Base-by-base conservation (phyloP, 2,797 vertebrate genomes). In the Poeciliopsis gracilis region DNA sequence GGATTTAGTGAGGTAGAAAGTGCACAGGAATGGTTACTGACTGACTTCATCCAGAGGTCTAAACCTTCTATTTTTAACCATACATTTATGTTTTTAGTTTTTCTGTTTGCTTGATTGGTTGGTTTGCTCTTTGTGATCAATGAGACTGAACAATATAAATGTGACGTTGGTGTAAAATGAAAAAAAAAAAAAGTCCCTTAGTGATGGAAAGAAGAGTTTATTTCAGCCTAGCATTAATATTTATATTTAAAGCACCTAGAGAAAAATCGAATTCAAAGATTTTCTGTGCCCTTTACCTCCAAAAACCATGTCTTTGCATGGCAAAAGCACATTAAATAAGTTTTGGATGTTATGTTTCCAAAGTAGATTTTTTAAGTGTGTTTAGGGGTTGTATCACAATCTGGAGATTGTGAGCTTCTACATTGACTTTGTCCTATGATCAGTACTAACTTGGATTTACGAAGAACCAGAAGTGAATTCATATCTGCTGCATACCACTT, bases 121-220 rank as follows among this genome's bases (percentile, higher is more conserved):
- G 45, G 28, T 81, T 75, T 73, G 25, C 30, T 53, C 73, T 81
- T 73, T 80, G 41, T 71, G 63, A 71, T 84, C 73, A 75, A 73
- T 46, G 55, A 80, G 57, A 86, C 25, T n/a, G 25, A 57, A 28
- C 25, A 28, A 57, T 28, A 57, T 57, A 28, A 57, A 13, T n/a
- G 10, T 57, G 11, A 57, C 11, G n/a, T 11, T 57, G 53, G 1
- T 57, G 11, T 57, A 13, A 57, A 28, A 13, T 11, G 53, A 5
- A 28, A 57, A n/a, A 12, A 33, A 33, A 55, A 55, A n/a, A 12
- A 57, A 28, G 11, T 28, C 4, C 11, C 11, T 28, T 25, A 55
- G 25, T 55, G 53, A n/a, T 25, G 9, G 25, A 51, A 51, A 71
- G 55, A 45, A 73, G 36, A 53, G 12, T 70, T 18, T 78, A 6